Percentiles rank a stretch among this genome's conserved stretches.
phyloP scores from a whole-genome alignment of 1,140 invertebrate species.

The Heliconius himera region DNA sequence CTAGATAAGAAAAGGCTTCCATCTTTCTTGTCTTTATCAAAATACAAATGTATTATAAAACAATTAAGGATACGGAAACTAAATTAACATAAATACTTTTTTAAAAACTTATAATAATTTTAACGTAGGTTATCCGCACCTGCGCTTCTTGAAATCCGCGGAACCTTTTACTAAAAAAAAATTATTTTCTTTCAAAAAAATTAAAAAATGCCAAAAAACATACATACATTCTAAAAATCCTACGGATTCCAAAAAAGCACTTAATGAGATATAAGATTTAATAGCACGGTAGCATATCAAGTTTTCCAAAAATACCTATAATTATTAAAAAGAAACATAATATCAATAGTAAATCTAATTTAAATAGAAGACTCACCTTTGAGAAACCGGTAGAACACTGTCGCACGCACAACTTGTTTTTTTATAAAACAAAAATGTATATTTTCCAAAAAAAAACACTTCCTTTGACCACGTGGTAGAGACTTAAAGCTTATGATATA shows the following conservation, averaged over 20 bases:
- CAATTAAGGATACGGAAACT: too few relatives aligned
- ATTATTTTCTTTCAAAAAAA: too few relatives aligned
- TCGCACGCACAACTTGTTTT: neutral
- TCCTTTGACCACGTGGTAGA: neutral
- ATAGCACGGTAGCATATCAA: neutral
- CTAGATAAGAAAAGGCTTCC: too few relatives aligned
- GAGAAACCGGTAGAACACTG: conserved; percentile 15
- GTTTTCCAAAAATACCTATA: neutral
- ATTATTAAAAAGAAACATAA: neutral
- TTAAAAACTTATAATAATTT: too few relatives aligned
- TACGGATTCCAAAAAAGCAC: neutral
- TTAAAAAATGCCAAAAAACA: too few relatives aligned
- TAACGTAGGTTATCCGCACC: too few relatives aligned
- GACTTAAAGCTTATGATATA: neutral
- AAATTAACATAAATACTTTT: too few relatives aligned
- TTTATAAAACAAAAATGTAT: neutral
- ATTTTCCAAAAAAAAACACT: neutral
- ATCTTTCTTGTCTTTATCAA: too few relatives aligned
- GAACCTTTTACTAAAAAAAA: too few relatives aligned
- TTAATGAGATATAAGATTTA: too few relatives aligned
- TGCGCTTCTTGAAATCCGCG: too few relatives aligned
- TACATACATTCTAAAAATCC: neutral
- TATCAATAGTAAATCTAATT: conserved; percentile 3
- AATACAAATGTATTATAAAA: too few relatives aligned
- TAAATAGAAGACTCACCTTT: conserved; percentile 3